Evolutionary conservation across 2,113 vertebrate genomes (phyloP).

Genomic region (Amphiprion percula): DNA sequence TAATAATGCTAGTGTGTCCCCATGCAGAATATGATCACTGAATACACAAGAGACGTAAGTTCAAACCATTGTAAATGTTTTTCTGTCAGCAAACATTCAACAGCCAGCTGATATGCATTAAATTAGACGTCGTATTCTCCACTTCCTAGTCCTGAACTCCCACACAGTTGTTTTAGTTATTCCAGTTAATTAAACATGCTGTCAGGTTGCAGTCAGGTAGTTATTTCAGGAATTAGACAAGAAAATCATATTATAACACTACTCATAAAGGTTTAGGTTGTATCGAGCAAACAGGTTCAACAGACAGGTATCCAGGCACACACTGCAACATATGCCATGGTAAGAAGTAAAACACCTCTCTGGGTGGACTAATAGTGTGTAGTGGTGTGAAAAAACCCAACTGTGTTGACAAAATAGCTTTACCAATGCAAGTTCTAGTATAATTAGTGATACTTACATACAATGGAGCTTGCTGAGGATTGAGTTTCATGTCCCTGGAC

Average conservation of each 20-base stretch:
- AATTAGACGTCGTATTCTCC: background rate
- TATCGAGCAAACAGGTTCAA: slow-evolving; percentile 17
- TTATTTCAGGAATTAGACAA: slow-evolving; percentile 15
- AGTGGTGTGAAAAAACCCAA: background rate
- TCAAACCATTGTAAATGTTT: background rate
- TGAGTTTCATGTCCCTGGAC: slow-evolving; percentile 98
- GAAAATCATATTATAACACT: slow-evolving; percentile 2
- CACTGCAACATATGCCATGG: background rate
- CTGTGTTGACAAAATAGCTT: slow-evolving; percentile 8
- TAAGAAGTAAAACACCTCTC: background rate
- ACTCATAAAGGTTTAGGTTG: slow-evolving; percentile 17
- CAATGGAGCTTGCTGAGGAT: slow-evolving; percentile 96
- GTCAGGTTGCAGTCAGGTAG: background rate
- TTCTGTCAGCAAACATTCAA: slow-evolving; percentile 18
- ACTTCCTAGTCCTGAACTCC: background rate
- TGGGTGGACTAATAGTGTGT: background rate
- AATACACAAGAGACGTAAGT: background rate
- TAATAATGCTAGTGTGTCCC: slow-evolving; percentile 13
- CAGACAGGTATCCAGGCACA: background rate
- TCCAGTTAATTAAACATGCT: slow-evolving; percentile 24
- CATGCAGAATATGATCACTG: background rate
- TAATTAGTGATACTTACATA: slow-evolving; percentile 91
- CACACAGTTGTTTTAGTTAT: slow-evolving; percentile 16
- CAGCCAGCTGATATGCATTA: slow-evolving; percentile 4
- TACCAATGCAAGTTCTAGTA: background rate